Percentiles rank a stretch among this genome's conserved stretches.
Evolutionary conservation across 2,888 invertebrate genomes (phyloP).

Genomic region (Lasioglossum lativentre): DNA sequence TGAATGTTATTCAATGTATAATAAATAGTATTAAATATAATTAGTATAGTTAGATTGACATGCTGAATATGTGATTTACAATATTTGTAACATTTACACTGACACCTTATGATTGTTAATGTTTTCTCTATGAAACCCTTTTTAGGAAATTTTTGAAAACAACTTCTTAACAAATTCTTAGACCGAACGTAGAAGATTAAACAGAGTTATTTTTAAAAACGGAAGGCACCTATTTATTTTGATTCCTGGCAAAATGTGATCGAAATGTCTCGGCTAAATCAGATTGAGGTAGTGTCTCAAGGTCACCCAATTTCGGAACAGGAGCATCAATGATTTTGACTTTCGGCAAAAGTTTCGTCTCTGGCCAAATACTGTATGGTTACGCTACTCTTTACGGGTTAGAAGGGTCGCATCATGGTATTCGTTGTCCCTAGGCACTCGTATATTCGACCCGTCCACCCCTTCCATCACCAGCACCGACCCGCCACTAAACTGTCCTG

Average conservation of each 20-base stretch:
- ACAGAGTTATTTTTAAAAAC: background rate
- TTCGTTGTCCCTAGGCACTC: constrained; percentile 1
- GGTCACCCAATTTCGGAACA: background rate
- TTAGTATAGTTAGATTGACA: too few relatives aligned
- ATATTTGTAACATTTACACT: too few relatives aligned
- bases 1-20: too few relatives aligned
- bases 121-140: too few relatives aligned
- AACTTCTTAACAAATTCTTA: too few relatives aligned
- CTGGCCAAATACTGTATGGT: background rate
- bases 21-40: too few relatives aligned
- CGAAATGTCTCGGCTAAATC: background rate
- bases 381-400: background rate
- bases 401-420: background rate
- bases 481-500: background rate
- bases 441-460: constrained; percentile 8
- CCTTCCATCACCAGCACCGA: background rate
- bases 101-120: too few relatives aligned
- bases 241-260: background rate
- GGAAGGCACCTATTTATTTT: background rate
- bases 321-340: background rate
- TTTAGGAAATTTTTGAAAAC: too few relatives aligned
- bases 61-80: too few relatives aligned
- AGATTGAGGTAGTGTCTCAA: background rate
- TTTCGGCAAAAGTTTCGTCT: background rate
- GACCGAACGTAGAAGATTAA: too few relatives aligned